A percentile compares a stretch with the other conserved stretches of the same genome.
Evolutionary conservation across 1,140 invertebrate genomes (phyloP).

Genomic region (Ips nitidus): DNA sequence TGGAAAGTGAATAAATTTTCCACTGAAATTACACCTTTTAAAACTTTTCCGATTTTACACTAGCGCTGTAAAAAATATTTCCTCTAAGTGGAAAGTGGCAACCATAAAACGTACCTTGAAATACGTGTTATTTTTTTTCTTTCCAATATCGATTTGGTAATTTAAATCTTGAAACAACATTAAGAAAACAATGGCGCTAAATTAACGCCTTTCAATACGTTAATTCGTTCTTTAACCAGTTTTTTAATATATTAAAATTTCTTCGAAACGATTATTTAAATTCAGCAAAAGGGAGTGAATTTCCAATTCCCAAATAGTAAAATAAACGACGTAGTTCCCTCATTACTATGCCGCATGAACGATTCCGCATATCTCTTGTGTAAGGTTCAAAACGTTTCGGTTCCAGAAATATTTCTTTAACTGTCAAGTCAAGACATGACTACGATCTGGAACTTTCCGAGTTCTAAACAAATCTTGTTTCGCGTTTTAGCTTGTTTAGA

Average conservation of each 20-base stretch:
- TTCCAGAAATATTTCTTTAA: conserved; percentile 29
- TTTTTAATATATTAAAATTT: conserved; percentile 16
- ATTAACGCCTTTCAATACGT: conserved; percentile 2
- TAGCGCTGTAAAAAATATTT: conserved; percentile 11
- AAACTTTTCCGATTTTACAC: conserved; percentile 18
- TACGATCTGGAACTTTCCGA: conserved; percentile 5
- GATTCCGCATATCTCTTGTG: conserved; percentile 18
- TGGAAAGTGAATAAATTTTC: conserved; percentile 29
- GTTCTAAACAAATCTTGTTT: conserved; percentile 19
- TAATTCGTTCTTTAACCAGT: conserved; percentile 9
- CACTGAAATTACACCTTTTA: conserved; percentile 24
- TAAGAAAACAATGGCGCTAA: not conserved
- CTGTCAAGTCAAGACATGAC: conserved; percentile 25
- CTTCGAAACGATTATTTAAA: conserved; percentile 18
- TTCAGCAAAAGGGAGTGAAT: conserved; percentile 21
- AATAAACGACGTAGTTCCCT: conserved; percentile 27
- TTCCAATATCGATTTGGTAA: not conserved
- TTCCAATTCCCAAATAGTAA: conserved; percentile 27
- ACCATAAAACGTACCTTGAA: conserved; percentile 16
- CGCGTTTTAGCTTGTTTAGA: too few species aligned
- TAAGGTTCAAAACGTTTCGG: conserved; percentile 27
- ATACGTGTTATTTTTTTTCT: conserved; percentile 12
- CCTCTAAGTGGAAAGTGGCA: conserved; percentile 13
- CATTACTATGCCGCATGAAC: conserved; percentile 28
- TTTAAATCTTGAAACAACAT: not conserved